Percentiles rank a stretch among this genome's conserved stretches.
Conservation (phyloP, 2,888 invertebrate species). For the Melieria picta region DNA sequence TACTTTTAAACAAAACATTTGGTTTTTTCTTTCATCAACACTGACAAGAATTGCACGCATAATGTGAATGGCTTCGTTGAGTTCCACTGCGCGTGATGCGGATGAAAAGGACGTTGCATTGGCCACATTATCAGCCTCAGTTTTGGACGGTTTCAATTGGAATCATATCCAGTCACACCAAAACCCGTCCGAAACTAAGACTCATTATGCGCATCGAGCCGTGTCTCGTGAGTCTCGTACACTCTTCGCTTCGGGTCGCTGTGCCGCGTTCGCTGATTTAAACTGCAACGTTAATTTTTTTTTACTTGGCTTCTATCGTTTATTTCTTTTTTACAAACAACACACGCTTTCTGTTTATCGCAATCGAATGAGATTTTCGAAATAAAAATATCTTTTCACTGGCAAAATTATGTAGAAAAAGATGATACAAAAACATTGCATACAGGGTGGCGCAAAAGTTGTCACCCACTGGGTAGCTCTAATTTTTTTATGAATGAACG, state of each 20-base stretch:
- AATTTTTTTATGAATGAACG: no score
- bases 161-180: constrained; percentile 64
- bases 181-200: constrained; percentile 68
- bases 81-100: no score
- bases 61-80: no score
- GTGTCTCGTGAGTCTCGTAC: neutral
- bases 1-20: neutral
- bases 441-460: no score
- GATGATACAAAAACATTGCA: no score
- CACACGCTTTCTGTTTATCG: constrained; percentile 4
- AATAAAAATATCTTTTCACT: no score
- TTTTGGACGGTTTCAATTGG: constrained; percentile 68
- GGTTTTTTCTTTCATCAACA: neutral
- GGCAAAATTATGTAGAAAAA: no score
- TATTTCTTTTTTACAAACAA: neutral
- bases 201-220: constrained; percentile 46
- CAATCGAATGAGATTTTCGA: neutral
- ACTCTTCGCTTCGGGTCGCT: neutral
- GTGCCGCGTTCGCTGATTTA: neutral
- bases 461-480: no score
- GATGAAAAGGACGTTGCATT: constrained; percentile 39
- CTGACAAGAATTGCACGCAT: neutral
- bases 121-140: constrained; percentile 63
- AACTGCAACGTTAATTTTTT: neutral
- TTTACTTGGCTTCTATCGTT: neutral